Percentiles rank a stretch among this genome's conserved stretches.
Evolutionary conservation across 2,113 vertebrate species (phyloP).

Genomic region (Phasianus colchicus): DNA sequence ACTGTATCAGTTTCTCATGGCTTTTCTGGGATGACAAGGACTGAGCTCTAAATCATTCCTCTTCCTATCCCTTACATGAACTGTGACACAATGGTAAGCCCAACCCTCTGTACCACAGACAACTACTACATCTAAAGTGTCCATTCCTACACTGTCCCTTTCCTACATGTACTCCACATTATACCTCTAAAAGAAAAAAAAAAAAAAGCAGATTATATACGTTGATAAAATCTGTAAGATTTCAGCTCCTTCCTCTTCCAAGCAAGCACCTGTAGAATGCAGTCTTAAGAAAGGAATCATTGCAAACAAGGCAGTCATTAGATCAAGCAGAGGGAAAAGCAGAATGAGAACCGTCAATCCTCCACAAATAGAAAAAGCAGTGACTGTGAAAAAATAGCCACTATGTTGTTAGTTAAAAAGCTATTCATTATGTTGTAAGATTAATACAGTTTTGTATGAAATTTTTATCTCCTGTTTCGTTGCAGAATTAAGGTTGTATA

Average conservation of each 20-base stretch:
- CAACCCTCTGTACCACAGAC: background rate
- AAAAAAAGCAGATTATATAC: background rate
- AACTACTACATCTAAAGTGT: background rate
- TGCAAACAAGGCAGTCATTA: background rate
- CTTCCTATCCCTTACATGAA: background rate
- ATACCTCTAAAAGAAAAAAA: background rate
- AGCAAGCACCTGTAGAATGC: background rate
- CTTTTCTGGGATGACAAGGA: background rate
- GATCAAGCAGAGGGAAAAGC: background rate
- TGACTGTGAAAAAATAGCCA: background rate
- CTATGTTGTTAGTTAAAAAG: background rate
- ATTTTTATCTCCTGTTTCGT: background rate
- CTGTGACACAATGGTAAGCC: background rate
- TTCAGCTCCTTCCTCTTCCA: background rate
- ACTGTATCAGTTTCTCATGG: background rate
- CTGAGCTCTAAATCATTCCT: background rate
- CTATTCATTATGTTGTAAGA: background rate
- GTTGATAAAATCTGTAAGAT: background rate
- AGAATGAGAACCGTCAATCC: background rate
- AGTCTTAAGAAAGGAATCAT: background rate
- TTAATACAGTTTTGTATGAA: background rate
- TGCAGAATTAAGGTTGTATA: background rate
- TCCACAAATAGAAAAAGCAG: background rate
- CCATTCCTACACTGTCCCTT: rapidly evolving
- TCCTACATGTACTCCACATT: background rate